Base-by-base conservation (phyloP, 2,113 vertebrate species). In the Scytalopus superciliaris region DNA sequence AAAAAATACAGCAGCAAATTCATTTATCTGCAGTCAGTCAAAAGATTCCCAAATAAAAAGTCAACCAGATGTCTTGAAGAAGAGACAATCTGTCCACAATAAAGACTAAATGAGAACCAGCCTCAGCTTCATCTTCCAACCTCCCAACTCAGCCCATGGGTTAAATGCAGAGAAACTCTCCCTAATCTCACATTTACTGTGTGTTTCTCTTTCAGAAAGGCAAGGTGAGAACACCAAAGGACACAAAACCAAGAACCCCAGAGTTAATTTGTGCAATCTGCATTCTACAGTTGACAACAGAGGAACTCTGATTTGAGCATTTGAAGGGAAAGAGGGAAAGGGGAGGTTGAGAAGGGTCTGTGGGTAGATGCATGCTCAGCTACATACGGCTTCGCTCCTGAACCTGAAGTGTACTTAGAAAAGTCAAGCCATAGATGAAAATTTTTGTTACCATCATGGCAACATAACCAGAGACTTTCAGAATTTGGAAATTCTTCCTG, bases 131-230 rank as follows among this genome's bases (percentile, higher is more conserved):
- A 31, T 64, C 25, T 42, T 50, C 44, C 5, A 49, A 11, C 31
- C 78, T 91, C 47, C 55, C 64, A 42, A 23, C 28, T 77, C 72
- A 67, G 19, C 7, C 17, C 13, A 21, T 0, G 0, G 8, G 10
- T 21, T 78, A 89, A 88, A 53, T 3, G 6, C 39, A 67, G 31
- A 69, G 35, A 55, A 72, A 12, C 21, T 22, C 28, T 70, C 47
- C 59, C 40, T 55, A 19, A 39, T 77, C 28, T 74, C 15, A 53
- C 6, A 2, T 62, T 86, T 40, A 52, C 12, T 50, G 5, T 3
- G 3, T 44, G 19, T 75, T 95, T 94, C 67, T 92, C 24, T 97
- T 97, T 90, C 94, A 96, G 96, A 60, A 85, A 87, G 33, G 70
- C 59, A 22, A 52, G 59, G 19, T 4, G 6, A 53, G 45, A 93